phyloP scores from a whole-genome alignment of 1,140 invertebrate genomes.

The Heliconius congener region DNA sequence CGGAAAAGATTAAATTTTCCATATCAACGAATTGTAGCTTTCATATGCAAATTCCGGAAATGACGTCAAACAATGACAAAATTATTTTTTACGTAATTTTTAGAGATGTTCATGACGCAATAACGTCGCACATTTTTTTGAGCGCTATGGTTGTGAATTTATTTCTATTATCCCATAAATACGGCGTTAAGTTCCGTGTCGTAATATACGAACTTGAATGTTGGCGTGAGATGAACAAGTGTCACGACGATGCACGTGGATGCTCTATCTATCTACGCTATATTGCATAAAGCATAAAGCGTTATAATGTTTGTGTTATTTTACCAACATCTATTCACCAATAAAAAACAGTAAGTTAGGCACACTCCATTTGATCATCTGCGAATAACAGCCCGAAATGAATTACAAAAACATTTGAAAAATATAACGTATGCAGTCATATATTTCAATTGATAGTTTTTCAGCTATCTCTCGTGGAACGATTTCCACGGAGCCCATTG shows the following conservation, averaged over 20 bases:
- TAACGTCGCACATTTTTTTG: neutral
- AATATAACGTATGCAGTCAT: slow-evolving; percentile 23
- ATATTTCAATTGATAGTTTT: slow-evolving; percentile 37
- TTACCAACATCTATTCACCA: no score
- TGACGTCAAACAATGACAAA: slow-evolving; percentile 29
- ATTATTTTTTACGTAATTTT: neutral
- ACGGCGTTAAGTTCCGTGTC: neutral
- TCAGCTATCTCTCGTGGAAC: slow-evolving; percentile 10
- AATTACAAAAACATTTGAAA: slow-evolving; percentile 6
- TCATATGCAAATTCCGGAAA: slow-evolving; percentile 65
- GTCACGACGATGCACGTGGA: no score
- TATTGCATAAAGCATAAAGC: no score
- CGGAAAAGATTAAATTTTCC: slow-evolving; percentile 75
- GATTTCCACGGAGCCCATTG: neutral
- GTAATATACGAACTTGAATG: no score
- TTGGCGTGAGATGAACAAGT: no score
- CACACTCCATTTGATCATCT: neutral
- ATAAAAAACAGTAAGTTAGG: neutral
- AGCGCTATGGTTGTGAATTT: neutral
- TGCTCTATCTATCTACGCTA: no score
- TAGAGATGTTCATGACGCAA: neutral
- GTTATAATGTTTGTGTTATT: neutral
- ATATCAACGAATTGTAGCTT: slow-evolving; percentile 64
- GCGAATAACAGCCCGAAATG: neutral
- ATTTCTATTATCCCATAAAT: no score